A percentile compares a stretch with the other conserved stretches of the same genome.
Evolutionary conservation across 2,797 vertebrate species (phyloP).

Genomic region (Paedocypris micromegethes): DNA sequence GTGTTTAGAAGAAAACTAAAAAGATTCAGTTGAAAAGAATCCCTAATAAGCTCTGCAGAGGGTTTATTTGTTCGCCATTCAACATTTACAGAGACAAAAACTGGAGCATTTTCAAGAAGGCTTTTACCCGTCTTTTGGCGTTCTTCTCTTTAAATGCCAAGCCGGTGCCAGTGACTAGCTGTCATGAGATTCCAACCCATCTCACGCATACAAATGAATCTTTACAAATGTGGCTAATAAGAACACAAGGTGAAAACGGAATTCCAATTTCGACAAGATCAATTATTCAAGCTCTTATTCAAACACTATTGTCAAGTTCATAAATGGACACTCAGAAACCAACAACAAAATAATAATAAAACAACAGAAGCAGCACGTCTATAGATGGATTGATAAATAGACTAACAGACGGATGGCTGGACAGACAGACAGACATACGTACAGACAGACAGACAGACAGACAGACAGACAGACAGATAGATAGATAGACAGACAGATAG

Average conservation of each 20-base stretch:
- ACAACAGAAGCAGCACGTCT: no score
- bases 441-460: no score
- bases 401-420: no score
- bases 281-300: neutral
- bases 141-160: constrained; percentile 35
- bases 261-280: neutral
- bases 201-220: constrained; percentile 14
- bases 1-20: constrained; percentile 17
- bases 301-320: neutral
- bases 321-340: no score
- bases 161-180: constrained; percentile 31
- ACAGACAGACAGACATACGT: no score
- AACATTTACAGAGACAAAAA: constrained; percentile 28
- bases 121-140: constrained; percentile 36
- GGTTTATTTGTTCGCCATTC: constrained; percentile 38
- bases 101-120: constrained; percentile 47
- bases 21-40: constrained; percentile 19
- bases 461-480: no score
- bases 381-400: no score
- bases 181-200: constrained; percentile 25
- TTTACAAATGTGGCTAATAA: constrained; percentile 14
- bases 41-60: constrained; percentile 27
- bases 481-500: no score
- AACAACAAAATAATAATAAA: no score
- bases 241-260: constrained; percentile 5